Conservation (phyloP, 2,888 invertebrate genomes). For the Dasypogon diadema region DNA sequence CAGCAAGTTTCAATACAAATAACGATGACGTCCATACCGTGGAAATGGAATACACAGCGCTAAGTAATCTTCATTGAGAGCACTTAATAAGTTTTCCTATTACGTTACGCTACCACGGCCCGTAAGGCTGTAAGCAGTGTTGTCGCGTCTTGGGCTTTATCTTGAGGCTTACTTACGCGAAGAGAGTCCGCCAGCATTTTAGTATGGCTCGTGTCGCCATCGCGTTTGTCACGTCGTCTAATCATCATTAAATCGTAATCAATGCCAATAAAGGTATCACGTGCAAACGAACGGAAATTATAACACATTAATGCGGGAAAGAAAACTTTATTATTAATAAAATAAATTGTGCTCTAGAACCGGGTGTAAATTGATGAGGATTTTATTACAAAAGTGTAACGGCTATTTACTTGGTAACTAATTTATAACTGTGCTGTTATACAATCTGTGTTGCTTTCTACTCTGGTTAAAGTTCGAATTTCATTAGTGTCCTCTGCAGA, state of each 20-base stretch:
- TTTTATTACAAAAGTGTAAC: not conserved
- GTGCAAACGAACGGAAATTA: conserved; percentile 14
- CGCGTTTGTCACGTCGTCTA: conserved; percentile 66
- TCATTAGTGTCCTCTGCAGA: not conserved
- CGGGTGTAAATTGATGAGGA: not conserved
- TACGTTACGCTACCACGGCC: conserved; percentile 23
- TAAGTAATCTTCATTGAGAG: conserved; percentile 46
- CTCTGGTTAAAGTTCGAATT: not conserved
- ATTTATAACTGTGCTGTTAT: not conserved
- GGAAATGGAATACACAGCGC: not conserved
- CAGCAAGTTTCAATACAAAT: conserved; percentile 11
- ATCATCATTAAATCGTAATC: conserved; percentile 28
- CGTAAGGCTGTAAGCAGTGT: not conserved
- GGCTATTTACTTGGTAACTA: not conserved
- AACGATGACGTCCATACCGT: not conserved
- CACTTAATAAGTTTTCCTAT: conserved; percentile 47
- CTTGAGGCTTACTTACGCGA: conserved; percentile 32
- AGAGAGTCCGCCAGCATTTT: conserved; percentile 60
- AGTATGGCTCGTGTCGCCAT: conserved; percentile 69
- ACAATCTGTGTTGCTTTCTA: not conserved
- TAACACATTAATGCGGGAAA: not conserved
- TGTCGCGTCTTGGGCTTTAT: conserved; percentile 40
- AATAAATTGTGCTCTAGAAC: not conserved
- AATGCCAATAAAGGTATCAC: conserved; percentile 41
- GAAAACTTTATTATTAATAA: not conserved